Base-by-base conservation (phyloP, 2,113 vertebrate species). In the Eubucco bourcierii region DNA sequence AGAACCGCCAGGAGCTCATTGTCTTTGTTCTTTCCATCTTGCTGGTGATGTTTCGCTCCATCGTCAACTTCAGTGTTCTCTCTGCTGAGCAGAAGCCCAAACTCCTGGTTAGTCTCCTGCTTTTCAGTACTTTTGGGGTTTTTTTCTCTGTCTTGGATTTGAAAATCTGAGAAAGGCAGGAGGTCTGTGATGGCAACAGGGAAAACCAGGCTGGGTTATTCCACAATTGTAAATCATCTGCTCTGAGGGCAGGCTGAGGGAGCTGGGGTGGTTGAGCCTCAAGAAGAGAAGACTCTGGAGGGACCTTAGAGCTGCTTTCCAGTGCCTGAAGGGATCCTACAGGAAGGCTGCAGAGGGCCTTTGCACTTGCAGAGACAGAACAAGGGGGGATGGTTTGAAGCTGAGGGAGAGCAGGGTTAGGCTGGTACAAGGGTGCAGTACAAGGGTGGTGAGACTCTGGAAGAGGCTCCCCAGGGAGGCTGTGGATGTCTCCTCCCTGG, bases 1-100 rank as follows among this genome's bases (percentile, higher is more conserved):
- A 99, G 96, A 99, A 98, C 87, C 95, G 97, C 20, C 98, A 98
- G 97, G 98, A 99, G 97, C 98, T 99, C 79, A 47, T 97, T 0
- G 98, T 90, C 11, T 99, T 99, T 19, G 95, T 98, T 17, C 93
- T 98, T 33, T 98, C 96, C 80, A 78, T 99, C 52, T 14, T 98
- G 65, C 75, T 98, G 10, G 87, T 98, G 84, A 98, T 98, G 97
- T 90, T 98, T 5, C 98, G 98, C 18, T 98, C 98, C 3, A 9
- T 98, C 81, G 91, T 98, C 95, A 99, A 98, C 97, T 98, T 98
- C 97, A 84, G 76, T 0, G 95, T 98, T 37, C 96, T 97, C 20
- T 89, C 94, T 4, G 56, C 95, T 0, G 72, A 97, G 68, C 95
- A 97, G 53, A 97, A 98, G 70, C 75, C 95, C 0, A 90, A 97